Base-by-base conservation (phyloP, 2,888 invertebrate species). In the Heliconius sara region DNA sequence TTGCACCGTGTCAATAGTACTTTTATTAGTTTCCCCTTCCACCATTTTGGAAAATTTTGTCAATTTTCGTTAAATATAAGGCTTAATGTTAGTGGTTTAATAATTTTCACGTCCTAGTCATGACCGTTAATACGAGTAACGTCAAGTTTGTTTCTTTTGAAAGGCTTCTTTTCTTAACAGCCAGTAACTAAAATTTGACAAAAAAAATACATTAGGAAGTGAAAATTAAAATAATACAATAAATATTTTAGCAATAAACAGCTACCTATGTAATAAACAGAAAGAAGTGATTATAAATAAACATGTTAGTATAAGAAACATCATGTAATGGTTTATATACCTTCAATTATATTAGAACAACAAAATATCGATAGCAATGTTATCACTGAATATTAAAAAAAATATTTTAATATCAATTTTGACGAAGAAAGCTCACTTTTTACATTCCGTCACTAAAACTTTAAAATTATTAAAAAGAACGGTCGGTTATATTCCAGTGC, bases 1-100 rank as follows among this genome's bases (percentile, higher is more conserved):
- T 88, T 97, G 96, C 0, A 98, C 97, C 3, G 96, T 95, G 82
- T 96, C 96, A 83, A 94, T 89, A 1, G 91, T 88, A 66, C 84
- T 87, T 86, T 91, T 92, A 80, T 83, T 87, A 60, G 83, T 84
- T 74, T 93, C 93, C 9, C 87, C 87, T 76, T 94, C 93, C 80
- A 89, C 91, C 94, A 95, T 95, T 84, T 87, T 93, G 84, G 80
- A 74, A 71, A 71, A 74, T 83, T 81, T 84, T 34, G 66, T 67
- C 71, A 47, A 67, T 65, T 68, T 43, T 76, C 43, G 73, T 77
- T 74, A 73, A 71, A 74, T 63, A 47, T 68, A 79, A 68, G 60
- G 66, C 73, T 57, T 65, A 47, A 72, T 80, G 67, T 66, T 43
- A 76, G 27, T 71, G 19, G 25, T 68, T 76, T 82, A 82, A 57